Conservation (phyloP, 2,113 vertebrate species). For the Grallaria varia region DNA sequence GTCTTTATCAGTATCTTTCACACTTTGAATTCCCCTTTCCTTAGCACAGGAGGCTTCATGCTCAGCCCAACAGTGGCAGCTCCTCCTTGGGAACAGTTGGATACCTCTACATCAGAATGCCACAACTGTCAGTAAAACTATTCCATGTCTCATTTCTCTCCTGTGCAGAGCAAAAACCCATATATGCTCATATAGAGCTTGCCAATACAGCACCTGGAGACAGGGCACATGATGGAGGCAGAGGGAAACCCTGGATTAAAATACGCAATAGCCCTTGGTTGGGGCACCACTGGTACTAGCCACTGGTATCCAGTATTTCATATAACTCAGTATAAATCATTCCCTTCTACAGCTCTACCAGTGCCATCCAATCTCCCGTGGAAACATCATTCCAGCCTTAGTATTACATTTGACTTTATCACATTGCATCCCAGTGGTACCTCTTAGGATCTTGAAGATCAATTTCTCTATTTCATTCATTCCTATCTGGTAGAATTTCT, state of each 20-base stretch:
- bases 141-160: neutral
- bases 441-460: neutral
- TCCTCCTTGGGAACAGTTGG: neutral
- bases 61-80: neutral
- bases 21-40: neutral
- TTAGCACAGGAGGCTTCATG: neutral
- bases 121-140: neutral
- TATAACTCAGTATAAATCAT: neutral
- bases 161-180: neutral
- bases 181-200: rapidly evolving
- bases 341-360: neutral
- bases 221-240: neutral
- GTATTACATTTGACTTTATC: neutral
- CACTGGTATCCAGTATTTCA: neutral
- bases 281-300: neutral
- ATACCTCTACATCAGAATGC: neutral
- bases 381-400: neutral
- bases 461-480: conserved; percentile 1
- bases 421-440: neutral
- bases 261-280: neutral
- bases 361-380: neutral
- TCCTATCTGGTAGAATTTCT: neutral
- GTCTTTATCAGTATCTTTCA: neutral
- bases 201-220: neutral
- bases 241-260: neutral